phyloP scores from a whole-genome alignment of 2,888 invertebrate species.

The Platynereis dumerilii region DNA sequence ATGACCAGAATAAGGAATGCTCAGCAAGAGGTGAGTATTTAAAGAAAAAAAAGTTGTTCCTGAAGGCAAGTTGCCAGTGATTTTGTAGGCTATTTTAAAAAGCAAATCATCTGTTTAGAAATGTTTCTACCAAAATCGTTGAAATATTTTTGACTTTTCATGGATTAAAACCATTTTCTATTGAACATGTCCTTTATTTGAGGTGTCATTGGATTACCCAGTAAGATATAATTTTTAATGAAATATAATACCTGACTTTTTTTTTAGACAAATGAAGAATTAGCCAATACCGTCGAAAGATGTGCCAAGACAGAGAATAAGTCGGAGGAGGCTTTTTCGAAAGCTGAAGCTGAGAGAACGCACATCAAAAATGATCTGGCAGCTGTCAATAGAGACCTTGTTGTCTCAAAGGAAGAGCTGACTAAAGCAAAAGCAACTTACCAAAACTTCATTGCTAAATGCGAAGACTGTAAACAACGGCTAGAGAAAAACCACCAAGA shows the following conservation, averaged over 20 bases:
- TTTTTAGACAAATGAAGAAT: constrained; percentile 54
- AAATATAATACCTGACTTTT: neutral
- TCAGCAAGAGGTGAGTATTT: constrained; percentile 53
- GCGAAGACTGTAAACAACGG: constrained; percentile 48
- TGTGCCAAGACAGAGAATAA: constrained; percentile 54
- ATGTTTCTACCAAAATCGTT: no score
- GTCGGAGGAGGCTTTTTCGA: constrained; percentile 51
- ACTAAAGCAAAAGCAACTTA: constrained; percentile 53
- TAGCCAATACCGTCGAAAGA: constrained; percentile 50
- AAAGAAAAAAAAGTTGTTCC: neutral
- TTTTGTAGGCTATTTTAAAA: neutral
- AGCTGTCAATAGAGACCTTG: constrained; percentile 49
- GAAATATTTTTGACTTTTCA: no score
- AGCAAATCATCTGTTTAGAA: neutral
- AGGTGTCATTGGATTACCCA: no score
- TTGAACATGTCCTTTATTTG: no score
- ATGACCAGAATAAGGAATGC: constrained; percentile 59
- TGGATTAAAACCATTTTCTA: no score
- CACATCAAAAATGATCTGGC: constrained; percentile 56
- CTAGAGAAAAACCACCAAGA: constrained; percentile 54
- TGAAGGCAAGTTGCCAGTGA: neutral
- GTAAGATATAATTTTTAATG: no score
- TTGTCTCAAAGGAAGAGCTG: constrained; percentile 49
- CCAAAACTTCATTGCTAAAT: constrained; percentile 53
- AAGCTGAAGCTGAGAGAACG: constrained; percentile 55